Evolutionary conservation across 2,888 invertebrate species (phyloP).

Genomic region (Lepidonotus clava): DNA sequence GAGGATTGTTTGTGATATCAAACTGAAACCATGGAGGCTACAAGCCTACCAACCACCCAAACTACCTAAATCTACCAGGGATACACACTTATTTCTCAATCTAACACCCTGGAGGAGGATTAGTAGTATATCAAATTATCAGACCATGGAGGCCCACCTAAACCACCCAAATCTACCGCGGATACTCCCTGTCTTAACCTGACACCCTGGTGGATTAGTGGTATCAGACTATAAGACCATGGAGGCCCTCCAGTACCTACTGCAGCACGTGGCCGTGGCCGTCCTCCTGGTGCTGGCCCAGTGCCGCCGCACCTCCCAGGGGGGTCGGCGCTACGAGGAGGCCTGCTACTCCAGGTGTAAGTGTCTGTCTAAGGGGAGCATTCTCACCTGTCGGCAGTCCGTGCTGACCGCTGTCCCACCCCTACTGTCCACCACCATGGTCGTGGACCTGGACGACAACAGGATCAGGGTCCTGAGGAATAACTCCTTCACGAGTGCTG

Average conservation of each 20-base stretch:
- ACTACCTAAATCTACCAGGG: no score
- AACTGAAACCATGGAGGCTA: no score
- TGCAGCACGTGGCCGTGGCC: not conserved
- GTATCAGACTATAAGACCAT: no score
- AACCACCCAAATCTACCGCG: no score
- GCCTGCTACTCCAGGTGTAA: constrained; percentile 45
- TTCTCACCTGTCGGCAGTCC: constrained; percentile 49
- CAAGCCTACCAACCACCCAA: no score
- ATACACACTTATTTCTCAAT: no score
- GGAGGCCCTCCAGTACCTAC: not conserved
- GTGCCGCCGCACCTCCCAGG: not conserved
- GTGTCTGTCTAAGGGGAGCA: constrained; percentile 47
- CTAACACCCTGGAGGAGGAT: no score
- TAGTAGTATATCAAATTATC: no score
- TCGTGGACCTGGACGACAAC: constrained; percentile 62
- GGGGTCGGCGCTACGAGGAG: not conserved
- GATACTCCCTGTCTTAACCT: no score
- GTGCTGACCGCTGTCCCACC: constrained; percentile 54
- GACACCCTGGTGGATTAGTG: no score
- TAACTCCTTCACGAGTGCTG: constrained; percentile 49
- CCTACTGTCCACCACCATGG: constrained; percentile 54
- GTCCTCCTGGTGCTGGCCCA: not conserved
- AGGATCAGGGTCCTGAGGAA: constrained; percentile 57
- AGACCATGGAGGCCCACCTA: no score
- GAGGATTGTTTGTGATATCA: no score